Percentiles rank a stretch among this genome's conserved stretches.
Evolutionary conservation across 2,113 vertebrate genomes (phyloP).

Genomic region (Passer montanus): DNA sequence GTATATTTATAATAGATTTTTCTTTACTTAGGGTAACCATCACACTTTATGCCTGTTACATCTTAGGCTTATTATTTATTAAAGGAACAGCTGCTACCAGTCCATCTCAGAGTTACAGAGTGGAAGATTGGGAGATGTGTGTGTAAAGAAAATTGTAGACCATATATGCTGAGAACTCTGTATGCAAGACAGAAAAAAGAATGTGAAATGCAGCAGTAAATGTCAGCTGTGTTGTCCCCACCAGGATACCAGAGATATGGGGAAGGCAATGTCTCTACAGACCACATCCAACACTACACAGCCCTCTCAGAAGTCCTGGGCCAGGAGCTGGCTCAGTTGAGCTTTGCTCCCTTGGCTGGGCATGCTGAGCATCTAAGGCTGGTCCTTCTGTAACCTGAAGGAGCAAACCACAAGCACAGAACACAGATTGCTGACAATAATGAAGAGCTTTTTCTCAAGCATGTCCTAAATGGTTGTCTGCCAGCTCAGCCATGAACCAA

Average conservation of each 20-base stretch:
- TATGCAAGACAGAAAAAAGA: not conserved
- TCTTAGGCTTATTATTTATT: not conserved
- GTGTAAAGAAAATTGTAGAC: not conserved
- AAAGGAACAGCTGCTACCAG: not conserved
- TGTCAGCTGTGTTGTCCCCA: not conserved
- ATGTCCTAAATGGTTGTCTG: not conserved
- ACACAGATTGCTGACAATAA: not conserved
- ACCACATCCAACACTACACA: not conserved
- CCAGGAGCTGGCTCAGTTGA: not conserved
- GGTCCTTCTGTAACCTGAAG: not conserved
- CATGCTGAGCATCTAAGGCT: not conserved
- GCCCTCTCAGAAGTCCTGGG: not conserved
- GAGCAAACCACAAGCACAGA: not conserved
- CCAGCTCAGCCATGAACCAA: not conserved
- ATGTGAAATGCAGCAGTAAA: not conserved
- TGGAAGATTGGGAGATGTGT: not conserved
- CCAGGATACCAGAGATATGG: not conserved
- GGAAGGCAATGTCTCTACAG: not conserved
- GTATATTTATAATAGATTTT: not conserved
- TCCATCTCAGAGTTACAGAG: not conserved
- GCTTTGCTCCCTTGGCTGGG: fast-evolving
- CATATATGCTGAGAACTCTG: fast-evolving
- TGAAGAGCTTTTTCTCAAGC: not conserved
- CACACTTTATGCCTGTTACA: not conserved
- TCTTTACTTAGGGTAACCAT: not conserved